Conservation (phyloP, 2,888 invertebrate species). For the Cryptus viduatorius region DNA sequence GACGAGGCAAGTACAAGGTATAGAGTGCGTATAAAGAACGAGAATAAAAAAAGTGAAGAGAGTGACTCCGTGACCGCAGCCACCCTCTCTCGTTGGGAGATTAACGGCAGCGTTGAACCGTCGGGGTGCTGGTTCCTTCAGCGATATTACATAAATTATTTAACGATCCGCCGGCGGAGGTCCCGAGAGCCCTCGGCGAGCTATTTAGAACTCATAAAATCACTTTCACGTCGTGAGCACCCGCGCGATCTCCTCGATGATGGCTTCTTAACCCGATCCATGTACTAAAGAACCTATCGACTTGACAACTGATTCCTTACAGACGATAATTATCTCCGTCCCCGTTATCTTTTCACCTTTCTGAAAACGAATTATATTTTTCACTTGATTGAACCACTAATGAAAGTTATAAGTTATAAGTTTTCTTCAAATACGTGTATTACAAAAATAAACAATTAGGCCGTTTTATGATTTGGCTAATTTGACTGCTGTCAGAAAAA, state of each 20-base stretch:
- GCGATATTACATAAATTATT: constrained; percentile 68
- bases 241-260: constrained; percentile 27
- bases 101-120: constrained; percentile 67
- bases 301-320: constrained; percentile 22
- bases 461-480: too few relatives aligned
- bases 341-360: background rate
- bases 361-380: background rate
- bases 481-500: too few relatives aligned
- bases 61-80: constrained; percentile 31
- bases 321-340: background rate
- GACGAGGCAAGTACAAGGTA: constrained; percentile 60
- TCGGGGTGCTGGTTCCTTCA: constrained; percentile 57
- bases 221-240: constrained; percentile 57
- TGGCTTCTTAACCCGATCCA: constrained; percentile 62
- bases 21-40: constrained; percentile 42
- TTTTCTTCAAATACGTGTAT: too few relatives aligned
- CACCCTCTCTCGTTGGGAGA: constrained; percentile 51
- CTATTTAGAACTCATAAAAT: constrained; percentile 63
- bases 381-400: background rate
- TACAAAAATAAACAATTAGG: too few relatives aligned
- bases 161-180: constrained; percentile 46
- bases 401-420: too few relatives aligned
- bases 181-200: constrained; percentile 40
- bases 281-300: constrained; percentile 41
- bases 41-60: constrained; percentile 43